Evolutionary conservation across 2,797 vertebrate genomes (phyloP), one percentile per base, ranked within the genome.

Genomic region (Enteromius radiatus): DNA sequence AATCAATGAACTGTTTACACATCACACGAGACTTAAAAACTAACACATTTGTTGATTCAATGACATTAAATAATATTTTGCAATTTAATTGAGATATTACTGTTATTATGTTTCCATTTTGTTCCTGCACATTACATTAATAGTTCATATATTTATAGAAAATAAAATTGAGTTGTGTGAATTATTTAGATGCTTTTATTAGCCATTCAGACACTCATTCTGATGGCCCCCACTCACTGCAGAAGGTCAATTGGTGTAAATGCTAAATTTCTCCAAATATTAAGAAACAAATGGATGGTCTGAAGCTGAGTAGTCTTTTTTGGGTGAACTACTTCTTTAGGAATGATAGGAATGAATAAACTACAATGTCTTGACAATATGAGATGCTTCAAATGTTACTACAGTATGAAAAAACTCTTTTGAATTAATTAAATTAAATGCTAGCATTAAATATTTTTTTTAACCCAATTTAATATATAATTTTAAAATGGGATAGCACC

Each of bases 1-100:
- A 78, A 26, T 78, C 38, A 61, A 68, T 47, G 3, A 17, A 56
- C 63, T 54, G 38, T 73, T 81, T 38, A 33, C 78, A 71, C 1
- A 2, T 61, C 56, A 61, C 43, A 49, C 19, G 56, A 52, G 15
- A 28, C 19, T 3, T 63, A 17, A 71, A 41, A 67, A 67, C 9
- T 10, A 21, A 21, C 0, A 0, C 26, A 69, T 23, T 43, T 68
- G 21, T 26, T 8, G 1, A 8, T 43, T 69, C 21, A 12, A 38
- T 8, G 4, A 23, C 19, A 36, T 10, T 36, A 33, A 41, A 68
- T 4, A 43, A 5, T 23, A 43, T 21, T 47, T 43, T 3, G 26
- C 38, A 7, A 45, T 23, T 31, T 26, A 19, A 28, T 45, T 70
- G 8, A 70, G 6, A 5, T 4, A 43, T 45, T 69, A 9, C 3